phyloP scores from a whole-genome alignment of 2,113 vertebrate species.

The human (Homo sapiens) region GRCh38 chr12:107220501-107221000 shows the following conservation, averaged over 20 bases:
- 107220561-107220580: not conserved
- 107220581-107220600: constrained; percentile 1
- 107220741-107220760: not conserved
- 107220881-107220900: not conserved
- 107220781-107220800: not conserved
- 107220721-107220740: not conserved
- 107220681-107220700: not conserved
- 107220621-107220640: not conserved
- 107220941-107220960: not conserved
- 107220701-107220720: not conserved
- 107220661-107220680: not conserved
- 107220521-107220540: not conserved
- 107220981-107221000: no score
- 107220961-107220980: not conserved
- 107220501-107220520: not conserved
- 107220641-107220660: not conserved
- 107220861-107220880: not conserved
- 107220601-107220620: not conserved
- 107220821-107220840: not conserved
- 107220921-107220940: not conserved
- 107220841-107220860: not conserved
- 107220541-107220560: not conserved
- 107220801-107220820: not conserved
- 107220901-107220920: not conserved
- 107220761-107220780: not conserved